These are phyloP conservation scores for Acanthosepion lycidas DNA, from an alignment of 2,888 invertebrate genomes.

Conservation along the genomic window DNA sequence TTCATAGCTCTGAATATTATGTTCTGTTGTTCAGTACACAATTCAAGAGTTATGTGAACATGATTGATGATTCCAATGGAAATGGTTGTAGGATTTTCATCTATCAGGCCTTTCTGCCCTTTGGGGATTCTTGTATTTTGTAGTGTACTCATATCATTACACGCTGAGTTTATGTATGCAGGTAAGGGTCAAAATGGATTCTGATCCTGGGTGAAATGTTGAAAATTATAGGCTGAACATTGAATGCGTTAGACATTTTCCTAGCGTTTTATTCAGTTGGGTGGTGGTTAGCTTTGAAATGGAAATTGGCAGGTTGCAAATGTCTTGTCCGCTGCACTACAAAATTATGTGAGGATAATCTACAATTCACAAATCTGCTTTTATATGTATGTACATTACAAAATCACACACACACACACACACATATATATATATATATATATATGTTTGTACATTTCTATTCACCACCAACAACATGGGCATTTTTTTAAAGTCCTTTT, in stretches of 20 bases:
- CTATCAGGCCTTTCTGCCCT: neutral
- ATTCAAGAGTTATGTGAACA: slow-evolving; percentile 22
- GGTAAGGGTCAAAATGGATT: slow-evolving; percentile 33
- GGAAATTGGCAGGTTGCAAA: slow-evolving; percentile 33
- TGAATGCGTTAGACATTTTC: neutral
- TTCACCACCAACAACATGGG: neutral
- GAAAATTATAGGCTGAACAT: slow-evolving; percentile 33
- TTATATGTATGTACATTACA: neutral
- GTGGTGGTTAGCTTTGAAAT: slow-evolving; percentile 33
- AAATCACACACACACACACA: no score
- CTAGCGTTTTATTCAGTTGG: slow-evolving; percentile 20
- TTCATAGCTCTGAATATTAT: neutral
- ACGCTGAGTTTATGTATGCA: neutral
- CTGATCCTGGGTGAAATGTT: slow-evolving; percentile 5
- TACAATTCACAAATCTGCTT: slow-evolving; percentile 5
- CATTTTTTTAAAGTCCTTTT: neutral
- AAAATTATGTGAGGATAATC: slow-evolving; percentile 33
- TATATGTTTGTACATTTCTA: neutral
- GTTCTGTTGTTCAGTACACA: neutral
- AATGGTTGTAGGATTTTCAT: slow-evolving; percentile 33
- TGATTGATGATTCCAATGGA: slow-evolving; percentile 22
- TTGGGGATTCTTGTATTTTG: neutral
- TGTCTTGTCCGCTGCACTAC: neutral
- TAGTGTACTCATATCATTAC: neutral
- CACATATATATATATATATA: no score